Conservation (phyloP, 2,888 invertebrate genomes). For the Diarsia dahlii region DNA sequence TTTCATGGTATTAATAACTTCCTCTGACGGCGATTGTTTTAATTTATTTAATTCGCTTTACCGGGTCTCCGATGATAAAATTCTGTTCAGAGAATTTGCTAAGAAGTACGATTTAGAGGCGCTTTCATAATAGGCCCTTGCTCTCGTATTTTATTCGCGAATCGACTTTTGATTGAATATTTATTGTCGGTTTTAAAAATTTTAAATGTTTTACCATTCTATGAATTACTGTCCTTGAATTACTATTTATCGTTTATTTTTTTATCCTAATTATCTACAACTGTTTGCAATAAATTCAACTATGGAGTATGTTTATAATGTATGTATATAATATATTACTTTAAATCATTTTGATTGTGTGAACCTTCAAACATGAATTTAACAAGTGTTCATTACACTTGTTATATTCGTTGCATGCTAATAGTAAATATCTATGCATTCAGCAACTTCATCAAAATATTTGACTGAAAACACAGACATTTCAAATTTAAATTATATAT, state of each 20-base stretch:
- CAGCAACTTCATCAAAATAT: neutral
- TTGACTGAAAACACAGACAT: neutral
- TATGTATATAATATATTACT: too few species aligned
- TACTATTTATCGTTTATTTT: neutral
- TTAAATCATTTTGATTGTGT: neutral
- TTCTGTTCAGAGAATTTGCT: conserved; percentile 1
- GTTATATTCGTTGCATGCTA: too few species aligned
- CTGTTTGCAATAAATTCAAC: neutral
- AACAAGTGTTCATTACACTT: too few species aligned
- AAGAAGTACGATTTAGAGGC: neutral
- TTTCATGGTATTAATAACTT: conserved; percentile 70
- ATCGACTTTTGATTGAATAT: neutral
- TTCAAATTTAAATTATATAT: neutral
- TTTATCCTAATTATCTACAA: too few species aligned
- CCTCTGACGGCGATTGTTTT: conserved; percentile 67
- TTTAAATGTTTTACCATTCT: neutral
- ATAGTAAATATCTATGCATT: neutral
- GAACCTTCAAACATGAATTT: neutral
- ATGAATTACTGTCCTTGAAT: conserved; percentile 11
- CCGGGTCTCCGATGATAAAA: conserved; percentile 17
- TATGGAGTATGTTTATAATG: neutral
- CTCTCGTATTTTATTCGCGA: conserved; percentile 5
- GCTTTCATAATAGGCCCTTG: neutral
- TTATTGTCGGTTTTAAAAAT: neutral
- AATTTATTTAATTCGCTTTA: conserved; percentile 71